Percentiles rank a stretch among this genome's conserved stretches.
Evolutionary conservation across 2,797 vertebrate species (phyloP).

Genomic region (Valencia hispanica): DNA sequence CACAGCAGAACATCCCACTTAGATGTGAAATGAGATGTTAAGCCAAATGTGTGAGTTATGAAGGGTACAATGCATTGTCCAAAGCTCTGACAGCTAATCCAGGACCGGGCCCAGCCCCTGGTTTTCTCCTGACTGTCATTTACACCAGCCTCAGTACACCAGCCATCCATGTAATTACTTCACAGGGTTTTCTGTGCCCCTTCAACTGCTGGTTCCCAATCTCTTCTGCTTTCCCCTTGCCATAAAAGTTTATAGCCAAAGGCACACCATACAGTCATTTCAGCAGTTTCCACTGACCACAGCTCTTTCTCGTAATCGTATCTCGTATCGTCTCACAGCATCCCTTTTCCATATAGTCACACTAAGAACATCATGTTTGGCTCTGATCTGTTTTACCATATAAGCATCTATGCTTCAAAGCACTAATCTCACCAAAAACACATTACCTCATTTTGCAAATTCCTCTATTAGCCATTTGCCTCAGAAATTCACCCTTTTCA

Average conservation of each 20-base stretch:
- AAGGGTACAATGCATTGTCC: conserved; percentile 47
- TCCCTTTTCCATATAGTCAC: conserved; percentile 14
- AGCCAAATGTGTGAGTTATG: conserved; percentile 55
- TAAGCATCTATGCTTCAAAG: conserved; percentile 3
- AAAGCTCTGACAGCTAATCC: conserved; percentile 61
- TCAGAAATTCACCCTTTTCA: conserved; percentile 21
- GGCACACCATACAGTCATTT: conserved; percentile 38
- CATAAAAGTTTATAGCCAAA: conserved; percentile 52
- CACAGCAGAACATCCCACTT: conserved; percentile 43
- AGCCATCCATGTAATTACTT: conserved; percentile 78
- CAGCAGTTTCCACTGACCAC: conserved; percentile 58
- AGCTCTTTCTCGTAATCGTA: conserved; percentile 24
- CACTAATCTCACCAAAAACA: background rate
- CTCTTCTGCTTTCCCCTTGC: conserved; percentile 35
- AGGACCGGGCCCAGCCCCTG: conserved; percentile 27
- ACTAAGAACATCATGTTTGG: conserved; percentile 17
- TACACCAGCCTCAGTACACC: conserved; percentile 57
- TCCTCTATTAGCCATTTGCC: conserved; percentile 42
- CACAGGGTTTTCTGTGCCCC: conserved; percentile 47
- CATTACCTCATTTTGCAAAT: conserved; percentile 24
- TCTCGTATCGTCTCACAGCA: conserved; percentile 34
- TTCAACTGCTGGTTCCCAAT: conserved; percentile 45
- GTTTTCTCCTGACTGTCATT: conserved; percentile 54
- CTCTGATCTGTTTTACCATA: conserved; percentile 15
- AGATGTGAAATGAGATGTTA: conserved; percentile 65